Conservation (phyloP, 1,140 invertebrate genomes). For the Ceratosolen solmsi region DNA sequence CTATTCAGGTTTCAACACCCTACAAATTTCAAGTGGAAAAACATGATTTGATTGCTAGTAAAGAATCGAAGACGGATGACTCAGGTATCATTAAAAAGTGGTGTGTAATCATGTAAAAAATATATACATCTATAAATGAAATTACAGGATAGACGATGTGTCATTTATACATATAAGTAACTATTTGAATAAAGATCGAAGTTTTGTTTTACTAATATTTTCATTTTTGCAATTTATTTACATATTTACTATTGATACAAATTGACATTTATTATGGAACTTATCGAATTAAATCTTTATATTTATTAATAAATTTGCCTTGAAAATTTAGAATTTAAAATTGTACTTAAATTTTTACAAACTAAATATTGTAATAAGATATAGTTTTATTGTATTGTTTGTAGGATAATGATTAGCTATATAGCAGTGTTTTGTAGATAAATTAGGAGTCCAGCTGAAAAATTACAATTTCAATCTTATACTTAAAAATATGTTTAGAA, state of each 20-base stretch:
- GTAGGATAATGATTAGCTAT: not conserved
- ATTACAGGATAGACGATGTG: slow-evolving; percentile 45
- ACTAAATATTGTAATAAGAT: not conserved
- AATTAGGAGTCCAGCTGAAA: not conserved
- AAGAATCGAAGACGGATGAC: slow-evolving; percentile 46
- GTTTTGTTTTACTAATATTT: not conserved
- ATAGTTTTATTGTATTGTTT: not conserved
- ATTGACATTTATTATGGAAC: not conserved
- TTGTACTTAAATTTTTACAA: not conserved
- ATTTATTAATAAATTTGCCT: not conserved
- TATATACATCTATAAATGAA: not conserved
- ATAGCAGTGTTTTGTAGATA: slow-evolving; percentile 4
- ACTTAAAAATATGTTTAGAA: not conserved
- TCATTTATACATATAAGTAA: slow-evolving; percentile 31
- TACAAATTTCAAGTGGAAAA: slow-evolving; percentile 59
- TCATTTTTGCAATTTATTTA: slow-evolving; percentile 25
- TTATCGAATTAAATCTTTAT: not conserved
- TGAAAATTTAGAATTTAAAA: slow-evolving; percentile 5
- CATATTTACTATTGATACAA: slow-evolving; percentile 23
- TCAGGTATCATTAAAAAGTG: slow-evolving; percentile 56
- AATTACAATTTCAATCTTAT: slow-evolving; percentile 1
- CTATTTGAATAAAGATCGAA: slow-evolving; percentile 12
- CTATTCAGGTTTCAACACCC: slow-evolving; percentile 61
- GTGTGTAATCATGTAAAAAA: slow-evolving; percentile 66
- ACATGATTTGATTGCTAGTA: slow-evolving; percentile 51